Percentiles rank a stretch among this genome's conserved stretches.
Evolutionary conservation across 2,888 invertebrate genomes (phyloP).

Genomic region (Melinaea marsaeus): DNA sequence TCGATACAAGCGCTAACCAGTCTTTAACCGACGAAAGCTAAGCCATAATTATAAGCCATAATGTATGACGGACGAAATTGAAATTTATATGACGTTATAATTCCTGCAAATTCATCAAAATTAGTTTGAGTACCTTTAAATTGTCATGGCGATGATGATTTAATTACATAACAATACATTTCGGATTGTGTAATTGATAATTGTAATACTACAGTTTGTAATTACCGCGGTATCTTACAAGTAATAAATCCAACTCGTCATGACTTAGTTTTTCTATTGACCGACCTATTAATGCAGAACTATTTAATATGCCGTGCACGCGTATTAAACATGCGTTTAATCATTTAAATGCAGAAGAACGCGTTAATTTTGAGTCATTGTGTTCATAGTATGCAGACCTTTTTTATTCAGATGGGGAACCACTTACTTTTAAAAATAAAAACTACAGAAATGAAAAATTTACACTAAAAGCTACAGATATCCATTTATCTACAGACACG

Average conservation of each 20-base stretch:
- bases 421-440: no score
- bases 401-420: no score
- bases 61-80: conserved; percentile 22
- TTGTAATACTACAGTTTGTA: conserved; percentile 34
- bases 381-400: conserved; percentile 3
- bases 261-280: conserved; percentile 34
- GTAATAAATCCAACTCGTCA: conserved; percentile 30
- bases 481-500: conserved; percentile 28
- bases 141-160: conserved; percentile 20
- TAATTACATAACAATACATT: conserved; percentile 21
- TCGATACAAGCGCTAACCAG: conserved; percentile 23
- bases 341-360: conserved; percentile 39
- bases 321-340: conserved; percentile 16
- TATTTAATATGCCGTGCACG: conserved; percentile 30
- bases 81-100: conserved; percentile 22
- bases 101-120: conserved; percentile 20
- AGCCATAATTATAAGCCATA: conserved; percentile 9
- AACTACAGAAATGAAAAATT: conserved; percentile 10
- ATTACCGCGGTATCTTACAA: conserved; percentile 33
- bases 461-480: conserved; percentile 9
- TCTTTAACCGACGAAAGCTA: no score
- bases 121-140: conserved; percentile 25
- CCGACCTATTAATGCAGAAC: conserved; percentile 24
- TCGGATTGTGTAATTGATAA: conserved; percentile 25
- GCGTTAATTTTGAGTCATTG: conserved; percentile 30